These are phyloP conservation scores for Scaptomyza cyrtandrae DNA, from an alignment of 2,888 invertebrate species.

Conservation along the genomic window DNA sequence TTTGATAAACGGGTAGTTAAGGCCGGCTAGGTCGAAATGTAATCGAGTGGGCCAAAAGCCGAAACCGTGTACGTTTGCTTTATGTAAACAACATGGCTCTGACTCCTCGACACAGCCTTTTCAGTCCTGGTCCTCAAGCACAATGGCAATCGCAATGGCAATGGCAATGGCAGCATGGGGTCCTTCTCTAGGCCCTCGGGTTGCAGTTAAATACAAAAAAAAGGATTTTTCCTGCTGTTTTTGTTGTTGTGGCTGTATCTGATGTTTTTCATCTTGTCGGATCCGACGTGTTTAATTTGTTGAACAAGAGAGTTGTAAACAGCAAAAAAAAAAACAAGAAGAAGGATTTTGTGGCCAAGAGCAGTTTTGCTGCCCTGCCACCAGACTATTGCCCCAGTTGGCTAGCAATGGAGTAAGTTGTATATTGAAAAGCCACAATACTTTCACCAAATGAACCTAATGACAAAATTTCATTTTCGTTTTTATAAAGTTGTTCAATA, in stretches of 20 bases:
- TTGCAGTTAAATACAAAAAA: conserved; percentile 35
- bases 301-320: conserved; percentile 45
- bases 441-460: no score
- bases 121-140: conserved; percentile 14
- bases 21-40: conserved; percentile 15
- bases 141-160: conserved; percentile 38
- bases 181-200: background rate
- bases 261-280: conserved; percentile 24
- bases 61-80: conserved; percentile 42
- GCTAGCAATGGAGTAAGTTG: background rate
- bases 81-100: conserved; percentile 63
- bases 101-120: conserved; percentile 29
- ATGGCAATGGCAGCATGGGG: conserved; percentile 18
- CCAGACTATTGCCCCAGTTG: conserved; percentile 18
- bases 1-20: conserved; percentile 38
- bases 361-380: conserved; percentile 43
- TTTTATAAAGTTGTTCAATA: background rate
- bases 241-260: conserved; percentile 3
- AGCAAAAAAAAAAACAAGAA: conserved; percentile 1
- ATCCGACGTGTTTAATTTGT: conserved; percentile 66
- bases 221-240: conserved; percentile 5
- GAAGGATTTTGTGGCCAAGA: background rate
- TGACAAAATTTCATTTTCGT: background rate
- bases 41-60: conserved; percentile 29
- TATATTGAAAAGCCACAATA: background rate